Conservation (phyloP, 2,113 vertebrate species). For the Tiliqua scincoides region DNA sequence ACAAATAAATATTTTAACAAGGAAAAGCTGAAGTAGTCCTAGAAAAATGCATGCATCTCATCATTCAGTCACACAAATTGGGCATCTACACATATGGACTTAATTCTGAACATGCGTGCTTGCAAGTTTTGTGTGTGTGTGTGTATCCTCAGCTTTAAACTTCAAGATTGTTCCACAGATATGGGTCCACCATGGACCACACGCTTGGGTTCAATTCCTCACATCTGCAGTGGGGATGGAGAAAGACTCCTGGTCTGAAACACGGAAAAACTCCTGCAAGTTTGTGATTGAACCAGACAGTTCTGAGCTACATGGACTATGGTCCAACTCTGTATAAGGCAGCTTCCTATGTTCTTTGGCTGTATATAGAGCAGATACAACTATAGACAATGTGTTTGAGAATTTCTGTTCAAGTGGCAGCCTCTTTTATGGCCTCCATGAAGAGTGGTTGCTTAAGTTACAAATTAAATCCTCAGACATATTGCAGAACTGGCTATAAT, state of each 20-base stretch:
- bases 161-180: not conserved
- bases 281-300: too few relatives aligned
- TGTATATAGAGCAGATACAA: not conserved
- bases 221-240: too few relatives aligned
- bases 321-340: too few relatives aligned
- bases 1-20: constrained; percentile 40
- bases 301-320: too few relatives aligned
- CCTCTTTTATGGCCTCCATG: not conserved
- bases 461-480: not conserved
- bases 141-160: not conserved
- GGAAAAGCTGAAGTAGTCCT: constrained; percentile 25
- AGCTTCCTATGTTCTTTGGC: not conserved
- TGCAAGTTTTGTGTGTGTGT: not conserved
- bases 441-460: not conserved
- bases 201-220: too few relatives aligned
- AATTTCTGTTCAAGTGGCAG: too few relatives aligned
- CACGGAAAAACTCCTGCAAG: too few relatives aligned
- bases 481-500: not conserved
- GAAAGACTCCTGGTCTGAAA: too few relatives aligned
- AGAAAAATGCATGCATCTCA: constrained; percentile 18
- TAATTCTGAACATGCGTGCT: not conserved
- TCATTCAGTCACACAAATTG: constrained; percentile 11
- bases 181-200: not conserved
- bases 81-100: constrained; percentile 32
- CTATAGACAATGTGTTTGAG: not conserved